Percentiles rank a stretch among this genome's conserved stretches.
Conservation (phyloP, 2,797 vertebrate genomes). For the Pseudopleuronectes americanus region DNA sequence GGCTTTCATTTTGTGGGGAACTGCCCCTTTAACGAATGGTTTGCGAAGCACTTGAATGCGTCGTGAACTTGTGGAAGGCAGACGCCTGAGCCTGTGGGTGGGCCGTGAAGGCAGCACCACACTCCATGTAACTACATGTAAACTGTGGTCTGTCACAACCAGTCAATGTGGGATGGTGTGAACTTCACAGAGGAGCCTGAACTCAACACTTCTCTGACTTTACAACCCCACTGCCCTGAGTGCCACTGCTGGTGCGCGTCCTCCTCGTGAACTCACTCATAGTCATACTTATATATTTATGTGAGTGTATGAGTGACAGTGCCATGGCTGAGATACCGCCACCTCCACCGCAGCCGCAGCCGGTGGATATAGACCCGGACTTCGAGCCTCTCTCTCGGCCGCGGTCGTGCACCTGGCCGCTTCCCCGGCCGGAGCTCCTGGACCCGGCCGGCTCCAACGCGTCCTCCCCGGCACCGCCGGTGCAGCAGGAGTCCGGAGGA, state of each 20-base stretch:
- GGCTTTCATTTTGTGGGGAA: no score
- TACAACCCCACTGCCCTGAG: neutral
- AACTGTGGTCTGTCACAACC: slow-evolving; percentile 43
- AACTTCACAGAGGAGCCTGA: slow-evolving; percentile 39
- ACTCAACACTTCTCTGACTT: slow-evolving; percentile 1
- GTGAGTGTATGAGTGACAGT: slow-evolving; percentile 33
- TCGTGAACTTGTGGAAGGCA: neutral
- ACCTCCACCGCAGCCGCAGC: slow-evolving; percentile 65
- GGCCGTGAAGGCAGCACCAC: slow-evolving; percentile 66
- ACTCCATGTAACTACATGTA: slow-evolving; percentile 30
- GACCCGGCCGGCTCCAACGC: slow-evolving; percentile 88
- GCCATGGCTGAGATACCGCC: slow-evolving; percentile 87
- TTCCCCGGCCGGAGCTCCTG: slow-evolving; percentile 90
- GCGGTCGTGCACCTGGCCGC: slow-evolving; percentile 96
- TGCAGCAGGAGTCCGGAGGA: slow-evolving; percentile 82
- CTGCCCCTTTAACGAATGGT: no score
- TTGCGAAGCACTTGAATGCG: slow-evolving; percentile 19
- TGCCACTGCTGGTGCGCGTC: no score
- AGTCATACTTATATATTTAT: neutral
- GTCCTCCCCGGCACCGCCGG: slow-evolving; percentile 88
- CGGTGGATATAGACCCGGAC: slow-evolving; percentile 94
- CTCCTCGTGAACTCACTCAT: neutral
- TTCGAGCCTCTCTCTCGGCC: slow-evolving; percentile 95
- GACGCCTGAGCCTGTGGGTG: slow-evolving; percentile 40
- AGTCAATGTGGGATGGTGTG: slow-evolving; percentile 48